A percentile compares a stretch with the other conserved stretches of the same genome.
These are phyloP conservation scores for Dicentrarchus labrax DNA, from an alignment of 2,113 vertebrate species.

Conservation along the genomic window DNA sequence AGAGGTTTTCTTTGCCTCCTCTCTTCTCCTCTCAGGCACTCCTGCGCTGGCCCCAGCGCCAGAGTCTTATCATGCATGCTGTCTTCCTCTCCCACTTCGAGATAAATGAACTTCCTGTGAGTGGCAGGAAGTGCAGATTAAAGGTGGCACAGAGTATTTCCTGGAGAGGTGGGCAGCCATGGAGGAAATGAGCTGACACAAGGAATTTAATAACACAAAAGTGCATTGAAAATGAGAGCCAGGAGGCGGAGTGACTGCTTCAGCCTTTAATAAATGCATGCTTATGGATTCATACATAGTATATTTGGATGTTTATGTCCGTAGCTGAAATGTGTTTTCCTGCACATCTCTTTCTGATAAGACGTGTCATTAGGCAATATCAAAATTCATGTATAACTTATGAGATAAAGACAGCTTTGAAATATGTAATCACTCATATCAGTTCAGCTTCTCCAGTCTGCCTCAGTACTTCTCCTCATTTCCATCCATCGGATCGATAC, in stretches of 20 bases:
- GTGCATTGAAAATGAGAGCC: conserved; percentile 25
- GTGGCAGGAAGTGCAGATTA: conserved; percentile 69
- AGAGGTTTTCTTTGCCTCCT: conserved; percentile 33
- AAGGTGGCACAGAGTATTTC: conserved; percentile 66
- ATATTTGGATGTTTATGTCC: conserved; percentile 3
- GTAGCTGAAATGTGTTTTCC: conserved; percentile 14
- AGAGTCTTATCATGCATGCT: conserved; percentile 28
- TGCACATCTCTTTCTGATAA: conserved; percentile 17
- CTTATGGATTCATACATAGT: not conserved
- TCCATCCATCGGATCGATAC: not conserved
- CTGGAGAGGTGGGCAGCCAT: conserved; percentile 53
- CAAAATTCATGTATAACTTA: conserved; percentile 9
- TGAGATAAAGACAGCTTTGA: not conserved
- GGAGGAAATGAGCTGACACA: conserved; percentile 70
- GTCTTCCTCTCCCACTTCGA: conserved; percentile 21
- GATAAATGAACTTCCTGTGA: conserved; percentile 68
- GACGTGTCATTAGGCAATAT: conserved; percentile 4
- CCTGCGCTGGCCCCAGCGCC: conserved; percentile 2
- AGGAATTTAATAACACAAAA: conserved; percentile 52
- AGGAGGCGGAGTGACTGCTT: conserved; percentile 23
- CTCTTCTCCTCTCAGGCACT: conserved; percentile 6
- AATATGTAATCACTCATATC: conserved; percentile 15
- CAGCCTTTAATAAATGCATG: conserved; percentile 10
- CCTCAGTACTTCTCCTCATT: conserved; percentile 4
- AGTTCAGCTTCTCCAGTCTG: not conserved